Conservation (phyloP, 2,113 vertebrate genomes). For the Pseudolaguvia tuberculata region DNA sequence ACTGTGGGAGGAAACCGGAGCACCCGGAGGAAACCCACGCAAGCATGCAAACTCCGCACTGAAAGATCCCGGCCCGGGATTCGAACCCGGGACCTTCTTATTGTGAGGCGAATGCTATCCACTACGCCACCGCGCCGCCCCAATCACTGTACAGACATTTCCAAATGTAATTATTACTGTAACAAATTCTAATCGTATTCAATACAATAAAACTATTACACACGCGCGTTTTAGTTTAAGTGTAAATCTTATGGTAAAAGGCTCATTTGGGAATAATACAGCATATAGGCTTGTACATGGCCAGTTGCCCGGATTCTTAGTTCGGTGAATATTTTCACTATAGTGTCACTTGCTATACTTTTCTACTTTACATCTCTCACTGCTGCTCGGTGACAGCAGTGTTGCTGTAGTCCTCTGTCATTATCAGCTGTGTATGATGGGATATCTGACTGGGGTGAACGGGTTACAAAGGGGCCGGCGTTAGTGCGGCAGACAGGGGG, state of each 20-base stretch:
- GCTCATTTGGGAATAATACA: too few relatives aligned
- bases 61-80: too few relatives aligned
- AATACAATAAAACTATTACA: not conserved
- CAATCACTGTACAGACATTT: not conserved
- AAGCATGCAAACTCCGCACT: too few relatives aligned
- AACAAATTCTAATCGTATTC: not conserved
- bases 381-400: not conserved
- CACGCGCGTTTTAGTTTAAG: too few relatives aligned
- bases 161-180: not conserved
- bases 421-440: conserved; percentile 29
- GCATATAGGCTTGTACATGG: too few relatives aligned
- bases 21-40: too few relatives aligned
- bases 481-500: conserved; percentile 12
- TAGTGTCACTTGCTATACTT: not conserved
- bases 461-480: conserved; percentile 11
- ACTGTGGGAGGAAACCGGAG: too few relatives aligned
- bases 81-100: too few relatives aligned
- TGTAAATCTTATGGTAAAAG: too few relatives aligned
- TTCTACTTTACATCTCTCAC: conserved; percentile 1
- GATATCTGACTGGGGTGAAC: conserved; percentile 20
- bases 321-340: not conserved
- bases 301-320: too few relatives aligned
- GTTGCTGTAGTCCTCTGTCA: not conserved
- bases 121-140: too few relatives aligned
- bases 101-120: too few relatives aligned